Evolutionary conservation across 2,797 vertebrate genomes (phyloP), one percentile per base, ranked within the genome.

Genomic region (Telmatherina bonti): DNA sequence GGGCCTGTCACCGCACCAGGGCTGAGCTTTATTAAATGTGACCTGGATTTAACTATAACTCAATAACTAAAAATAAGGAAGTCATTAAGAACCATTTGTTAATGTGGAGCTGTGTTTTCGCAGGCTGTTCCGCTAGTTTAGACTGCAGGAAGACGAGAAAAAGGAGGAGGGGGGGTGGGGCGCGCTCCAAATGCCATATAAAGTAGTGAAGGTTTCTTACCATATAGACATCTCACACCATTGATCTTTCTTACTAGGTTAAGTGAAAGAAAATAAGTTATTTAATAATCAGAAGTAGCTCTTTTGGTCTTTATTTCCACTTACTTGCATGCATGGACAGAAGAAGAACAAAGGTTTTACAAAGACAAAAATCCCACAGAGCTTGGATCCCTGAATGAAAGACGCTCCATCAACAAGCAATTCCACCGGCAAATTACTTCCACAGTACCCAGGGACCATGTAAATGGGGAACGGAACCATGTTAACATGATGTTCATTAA

Each of bases 31-130:
- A 85, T 89, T 91, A 89, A 90, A 89, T 78, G 69, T 88, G 87
- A 91, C 85, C 82, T 89, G 81, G 82, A 90, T 91, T 91, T 87
- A 87, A 86, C 83, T 81, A 88, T 83, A 90, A 91, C 90, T 92
- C 84, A 91, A 90, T 87, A 91, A 93, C 83, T 89, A 89, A 86
- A 91, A 92, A 88, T 89, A 85, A 85, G 76, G 74, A 85, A 79
- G 80, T 81, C 82, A 85, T 91, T 91, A 87, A 71, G 74, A 89
- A 72, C 35, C 74, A 77, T 85, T 86, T 74, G 78, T 88, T 87
- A 85, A 85, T 78, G 74, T 74, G 65, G 51, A 67, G 51, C 47
- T 35, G 56, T 72, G 74, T 72, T 79, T 69, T 81, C 83, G 35
- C 76, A 36, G 67, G 43, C 59, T 74, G 67, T 73, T 76, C 62